Conservation (phyloP, 2,797 vertebrate species). For the Characodon lateralis region DNA sequence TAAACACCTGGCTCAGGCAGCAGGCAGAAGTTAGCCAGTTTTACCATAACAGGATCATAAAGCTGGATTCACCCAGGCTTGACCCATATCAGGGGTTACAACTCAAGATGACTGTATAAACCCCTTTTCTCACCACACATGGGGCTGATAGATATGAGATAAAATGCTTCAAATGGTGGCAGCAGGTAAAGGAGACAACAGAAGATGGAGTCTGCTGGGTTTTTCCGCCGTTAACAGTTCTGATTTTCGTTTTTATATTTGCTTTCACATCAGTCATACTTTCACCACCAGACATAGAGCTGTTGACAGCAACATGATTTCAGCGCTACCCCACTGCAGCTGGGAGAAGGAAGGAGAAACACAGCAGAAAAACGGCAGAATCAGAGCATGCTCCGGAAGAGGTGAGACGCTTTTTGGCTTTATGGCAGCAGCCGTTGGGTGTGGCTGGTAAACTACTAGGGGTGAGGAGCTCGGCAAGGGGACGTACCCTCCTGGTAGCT, state of each 20-base stretch:
- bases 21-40: not conserved
- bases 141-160: conserved; percentile 52
- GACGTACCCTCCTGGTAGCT: conserved; percentile 97
- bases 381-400: conserved; percentile 40
- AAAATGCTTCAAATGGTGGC: conserved; percentile 11
- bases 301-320: not conserved
- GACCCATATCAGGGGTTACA: not conserved
- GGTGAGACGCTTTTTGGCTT: conserved; percentile 63
- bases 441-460: conserved; percentile 88
- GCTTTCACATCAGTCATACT: conserved; percentile 12
- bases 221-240: conserved; percentile 38
- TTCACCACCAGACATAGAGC: conserved; percentile 7
- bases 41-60: too few relatives aligned
- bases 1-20: not conserved
- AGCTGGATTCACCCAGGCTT: not conserved
- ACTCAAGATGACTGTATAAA: not conserved
- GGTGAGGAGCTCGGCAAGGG: conserved; percentile 90
- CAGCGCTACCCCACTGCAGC: not conserved
- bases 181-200: conserved; percentile 25
- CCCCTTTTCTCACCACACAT: not conserved
- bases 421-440: conserved; percentile 66
- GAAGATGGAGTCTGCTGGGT: conserved; percentile 22
- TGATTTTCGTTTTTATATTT: not conserved
- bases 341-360: conserved; percentile 31
- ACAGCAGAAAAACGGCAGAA: conserved; percentile 24